A percentile compares a stretch with the other conserved stretches of the same genome.
These are phyloP conservation scores for Paratilapia polleni DNA, from an alignment of 2,113 vertebrate genomes.

Conservation along the genomic window DNA sequence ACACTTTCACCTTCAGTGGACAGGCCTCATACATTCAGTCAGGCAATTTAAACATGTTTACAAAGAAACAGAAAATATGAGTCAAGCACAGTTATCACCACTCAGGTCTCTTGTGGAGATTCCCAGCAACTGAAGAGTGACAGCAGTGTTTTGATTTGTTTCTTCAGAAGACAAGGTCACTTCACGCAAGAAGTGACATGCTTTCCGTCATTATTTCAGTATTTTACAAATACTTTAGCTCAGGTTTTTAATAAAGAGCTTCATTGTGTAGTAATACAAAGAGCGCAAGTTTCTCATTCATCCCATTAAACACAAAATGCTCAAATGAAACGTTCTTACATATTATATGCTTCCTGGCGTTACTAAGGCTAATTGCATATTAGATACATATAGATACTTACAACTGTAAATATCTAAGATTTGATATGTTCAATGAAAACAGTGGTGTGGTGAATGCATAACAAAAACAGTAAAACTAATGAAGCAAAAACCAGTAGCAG, in stretches of 20 bases:
- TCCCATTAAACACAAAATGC: background rate
- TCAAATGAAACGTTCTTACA: no score
- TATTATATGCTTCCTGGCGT: no score
- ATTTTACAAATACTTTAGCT: background rate
- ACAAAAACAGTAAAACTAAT: no score
- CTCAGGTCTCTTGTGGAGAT: background rate
- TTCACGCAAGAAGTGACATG: background rate
- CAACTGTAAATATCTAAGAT: no score
- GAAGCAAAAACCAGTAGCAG: background rate
- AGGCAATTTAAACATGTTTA: background rate
- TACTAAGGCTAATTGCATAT: background rate
- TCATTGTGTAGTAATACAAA: background rate
- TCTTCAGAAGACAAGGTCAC: background rate
- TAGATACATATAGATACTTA: background rate
- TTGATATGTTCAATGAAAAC: no score
- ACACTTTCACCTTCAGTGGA: background rate
- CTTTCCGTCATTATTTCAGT: background rate
- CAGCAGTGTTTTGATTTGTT: background rate
- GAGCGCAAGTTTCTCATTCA: background rate
- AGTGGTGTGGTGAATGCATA: no score
- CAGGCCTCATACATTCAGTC: background rate
- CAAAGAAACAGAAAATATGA: background rate
- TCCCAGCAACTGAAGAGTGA: background rate
- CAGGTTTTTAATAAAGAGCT: background rate
- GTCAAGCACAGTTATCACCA: background rate